These are phyloP conservation scores for Melolontha melolontha DNA, from an alignment of 2,888 invertebrate species.

Conservation along the genomic window DNA sequence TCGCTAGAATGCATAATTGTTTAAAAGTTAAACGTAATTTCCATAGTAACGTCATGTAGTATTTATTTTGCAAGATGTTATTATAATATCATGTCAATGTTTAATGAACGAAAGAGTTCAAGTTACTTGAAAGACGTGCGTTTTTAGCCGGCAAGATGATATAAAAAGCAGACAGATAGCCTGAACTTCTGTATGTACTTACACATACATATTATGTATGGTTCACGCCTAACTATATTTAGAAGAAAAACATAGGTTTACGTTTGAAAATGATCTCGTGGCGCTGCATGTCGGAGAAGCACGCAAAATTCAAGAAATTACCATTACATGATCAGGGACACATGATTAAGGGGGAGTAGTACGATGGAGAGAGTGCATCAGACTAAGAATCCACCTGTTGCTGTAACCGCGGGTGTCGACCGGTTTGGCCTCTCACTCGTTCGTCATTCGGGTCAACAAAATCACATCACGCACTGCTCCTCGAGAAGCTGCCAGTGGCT, in stretches of 20 bases:
- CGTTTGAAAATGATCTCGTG: constrained; percentile 13
- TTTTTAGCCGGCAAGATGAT: too few relatives aligned
- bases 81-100: constrained; percentile 11
- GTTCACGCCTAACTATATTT: constrained; percentile 5
- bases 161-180: too few relatives aligned
- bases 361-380: constrained; percentile 35
- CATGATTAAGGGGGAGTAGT: constrained; percentile 18
- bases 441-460: constrained; percentile 55
- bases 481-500: constrained; percentile 9
- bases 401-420: constrained; percentile 55
- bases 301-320: constrained; percentile 27
- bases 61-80: constrained; percentile 13
- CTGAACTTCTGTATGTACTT: too few relatives aligned
- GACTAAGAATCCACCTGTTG: constrained; percentile 55
- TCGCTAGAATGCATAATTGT: too few relatives aligned
- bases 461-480: constrained; percentile 55
- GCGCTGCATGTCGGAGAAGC: constrained; percentile 38
- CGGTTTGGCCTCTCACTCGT: constrained; percentile 48
- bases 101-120: constrained; percentile 10
- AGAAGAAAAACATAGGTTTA: too few relatives aligned
- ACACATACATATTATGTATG: too few relatives aligned
- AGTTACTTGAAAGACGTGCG: constrained; percentile 6
- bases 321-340: constrained; percentile 17
- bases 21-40: neutral
- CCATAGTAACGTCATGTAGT: constrained; percentile 13